These are phyloP conservation scores for Rhogogaster chlorosoma DNA, from an alignment of 2,888 invertebrate species.

Conservation along the genomic window DNA sequence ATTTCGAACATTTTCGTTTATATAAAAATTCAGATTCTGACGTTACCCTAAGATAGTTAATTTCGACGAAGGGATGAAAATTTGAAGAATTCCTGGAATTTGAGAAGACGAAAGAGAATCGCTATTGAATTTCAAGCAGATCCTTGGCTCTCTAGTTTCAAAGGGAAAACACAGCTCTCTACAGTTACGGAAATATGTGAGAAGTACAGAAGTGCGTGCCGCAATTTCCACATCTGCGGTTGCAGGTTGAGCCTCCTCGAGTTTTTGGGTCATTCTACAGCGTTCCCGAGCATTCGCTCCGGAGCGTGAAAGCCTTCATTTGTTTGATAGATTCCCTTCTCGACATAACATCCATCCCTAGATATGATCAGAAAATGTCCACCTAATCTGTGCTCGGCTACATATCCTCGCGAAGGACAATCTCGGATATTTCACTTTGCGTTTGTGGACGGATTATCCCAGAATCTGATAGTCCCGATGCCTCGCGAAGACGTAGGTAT, in stretches of 20 bases:
- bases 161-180: conserved; percentile 10
- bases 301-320: background rate
- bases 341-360: background rate
- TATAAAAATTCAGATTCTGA: background rate
- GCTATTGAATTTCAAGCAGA: conserved; percentile 18
- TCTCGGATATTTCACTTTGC: conserved; percentile 6
- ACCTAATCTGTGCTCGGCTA: conserved; percentile 10
- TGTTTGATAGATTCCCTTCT: conserved; percentile 32
- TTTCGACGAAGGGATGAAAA: background rate
- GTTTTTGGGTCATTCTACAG: conserved; percentile 7
- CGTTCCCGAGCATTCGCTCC: background rate
- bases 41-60: background rate
- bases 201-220: background rate
- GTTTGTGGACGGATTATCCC: conserved; percentile 19
- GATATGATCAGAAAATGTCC: conserved; percentile 32
- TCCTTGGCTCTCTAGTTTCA: conserved; percentile 5
- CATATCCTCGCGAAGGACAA: conserved; percentile 2
- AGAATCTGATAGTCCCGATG: background rate
- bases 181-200: background rate
- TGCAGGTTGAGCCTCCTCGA: conserved; percentile 19
- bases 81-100: background rate
- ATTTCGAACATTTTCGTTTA: background rate
- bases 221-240: background rate
- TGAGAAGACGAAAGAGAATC: background rate
- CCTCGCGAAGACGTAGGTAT: background rate